Evolutionary conservation across 2,797 vertebrate genomes (phyloP), one percentile per base, ranked within the genome.

Genomic region (Pseudochaenichthys georgianus): DNA sequence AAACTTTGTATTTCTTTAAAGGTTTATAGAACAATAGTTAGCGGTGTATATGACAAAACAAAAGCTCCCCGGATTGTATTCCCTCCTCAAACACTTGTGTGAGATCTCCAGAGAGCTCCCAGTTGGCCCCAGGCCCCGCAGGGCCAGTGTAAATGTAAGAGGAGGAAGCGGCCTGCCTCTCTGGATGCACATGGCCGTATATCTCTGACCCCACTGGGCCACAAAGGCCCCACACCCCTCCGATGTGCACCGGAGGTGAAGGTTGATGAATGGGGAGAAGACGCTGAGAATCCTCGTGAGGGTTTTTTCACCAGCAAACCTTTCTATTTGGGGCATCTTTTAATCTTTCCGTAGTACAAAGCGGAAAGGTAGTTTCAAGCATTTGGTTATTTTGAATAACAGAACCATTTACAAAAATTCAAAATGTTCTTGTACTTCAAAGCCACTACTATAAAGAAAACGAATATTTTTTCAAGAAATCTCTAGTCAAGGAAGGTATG

Each of bases 141-240:
- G 52, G 82, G 58, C 74, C 77, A 54, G 80, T 80, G 82, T 79
- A 84, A 46, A 85, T 91, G 87, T 90, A 86, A 85, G 84, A 88
- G 76, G 84, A 93, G 93, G 94, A 94, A 94, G 87, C 71, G 70
- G 87, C 75, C 90, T 85, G 82, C 81, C 90, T 78, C 54, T 77
- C 79, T 82, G 82, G 73, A 77, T 52, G 54, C 80, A 52, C 67
- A 21, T 58, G 61, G 86, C 88, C 72, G 86, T 94, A 93, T 92
- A 92, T 94, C 91, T 92, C 80, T 78, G 79, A 84, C 85, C 84
- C 80, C 76, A 53, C 80, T 52, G 68, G 85, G 87, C 85, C 83
- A 85, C 79, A 28, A 51, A 73, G 55, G 72, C 67, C 70, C 70
- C 52, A 58, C 70, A 75, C 55, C 69, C 80, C 71, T 88, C 68